A percentile compares a stretch with the other conserved stretches of the same genome.
Evolutionary conservation across 2,888 invertebrate genomes (phyloP).

Genomic region (Patella depressa): DNA sequence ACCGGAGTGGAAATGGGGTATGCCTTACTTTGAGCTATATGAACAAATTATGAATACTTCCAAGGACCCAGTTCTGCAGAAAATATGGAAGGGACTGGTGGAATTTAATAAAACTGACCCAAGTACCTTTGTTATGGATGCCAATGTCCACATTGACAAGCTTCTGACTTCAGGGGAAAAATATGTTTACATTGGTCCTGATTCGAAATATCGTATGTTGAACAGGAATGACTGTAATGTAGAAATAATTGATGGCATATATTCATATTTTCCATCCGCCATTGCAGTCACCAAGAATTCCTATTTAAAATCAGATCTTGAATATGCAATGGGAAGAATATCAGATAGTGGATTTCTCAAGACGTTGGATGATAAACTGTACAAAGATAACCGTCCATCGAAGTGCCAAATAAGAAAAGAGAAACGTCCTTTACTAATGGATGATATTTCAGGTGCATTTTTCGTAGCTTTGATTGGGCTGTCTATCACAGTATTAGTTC

Average conservation of each 20-base stretch:
- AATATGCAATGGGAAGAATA: not conserved
- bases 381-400: not conserved
- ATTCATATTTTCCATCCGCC: not conserved
- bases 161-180: not conserved
- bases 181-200: not conserved
- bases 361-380: not conserved
- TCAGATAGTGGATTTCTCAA: not conserved
- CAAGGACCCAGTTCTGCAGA: no score
- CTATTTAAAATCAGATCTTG: not conserved
- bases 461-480: not conserved
- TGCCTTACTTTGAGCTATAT: no score
- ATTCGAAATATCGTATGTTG: not conserved
- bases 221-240: not conserved
- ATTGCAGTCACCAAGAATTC: not conserved
- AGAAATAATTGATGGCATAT: not conserved
- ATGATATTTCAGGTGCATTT: not conserved
- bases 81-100: no score
- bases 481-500: no score
- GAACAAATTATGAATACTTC: no score
- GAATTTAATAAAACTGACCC: no score
- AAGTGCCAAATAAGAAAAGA: not conserved
- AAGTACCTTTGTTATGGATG: no score
- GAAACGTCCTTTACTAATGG: not conserved
- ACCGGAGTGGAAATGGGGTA: no score
- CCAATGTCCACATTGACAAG: no score